phyloP scores from a whole-genome alignment of 2,797 vertebrate genomes.

The Hydrolagus colliei region DNA sequence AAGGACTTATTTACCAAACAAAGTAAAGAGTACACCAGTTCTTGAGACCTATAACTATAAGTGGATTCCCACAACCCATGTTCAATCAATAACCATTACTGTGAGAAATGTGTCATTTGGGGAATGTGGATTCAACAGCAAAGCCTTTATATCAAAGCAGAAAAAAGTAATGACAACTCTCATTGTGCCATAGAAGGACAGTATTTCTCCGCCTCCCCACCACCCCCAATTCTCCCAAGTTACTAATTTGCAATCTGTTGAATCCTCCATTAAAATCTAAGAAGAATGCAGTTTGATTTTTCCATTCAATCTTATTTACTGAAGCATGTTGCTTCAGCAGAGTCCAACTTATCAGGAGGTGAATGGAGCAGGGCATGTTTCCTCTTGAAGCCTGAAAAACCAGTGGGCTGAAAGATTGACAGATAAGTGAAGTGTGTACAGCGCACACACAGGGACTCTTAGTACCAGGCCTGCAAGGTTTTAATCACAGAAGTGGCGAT shows the following conservation, averaged over 20 bases:
- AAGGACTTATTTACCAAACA: constrained; percentile 29
- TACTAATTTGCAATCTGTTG: constrained; percentile 57
- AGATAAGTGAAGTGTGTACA: constrained; percentile 37
- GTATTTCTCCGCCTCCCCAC: background rate
- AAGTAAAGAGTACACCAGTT: constrained; percentile 21
- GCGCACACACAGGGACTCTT: constrained; percentile 36
- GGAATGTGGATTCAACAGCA: constrained; percentile 2
- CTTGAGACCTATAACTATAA: constrained; percentile 25
- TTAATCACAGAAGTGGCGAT: constrained; percentile 39
- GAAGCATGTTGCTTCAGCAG: constrained; percentile 60
- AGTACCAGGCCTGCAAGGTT: constrained; percentile 37
- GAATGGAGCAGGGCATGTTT: constrained; percentile 37
- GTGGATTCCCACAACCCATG: constrained; percentile 20
- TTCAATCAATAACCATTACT: constrained; percentile 30
- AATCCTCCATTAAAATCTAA: constrained; percentile 74
- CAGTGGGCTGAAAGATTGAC: constrained; percentile 41
- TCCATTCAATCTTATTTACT: constrained; percentile 69
- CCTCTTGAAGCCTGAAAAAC: constrained; percentile 40
- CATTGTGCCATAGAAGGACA: background rate
- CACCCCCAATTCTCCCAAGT: constrained; percentile 37
- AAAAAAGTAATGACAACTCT: constrained; percentile 2
- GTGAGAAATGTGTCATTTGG: constrained; percentile 26
- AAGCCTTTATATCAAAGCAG: constrained; percentile 19
- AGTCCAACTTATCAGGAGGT: constrained; percentile 35
- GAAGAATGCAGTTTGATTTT: constrained; percentile 64